Percentiles rank a stretch among this genome's conserved stretches.
Conservation (phyloP, 2,888 invertebrate species). For the Chaetogeoica ovagalla region DNA sequence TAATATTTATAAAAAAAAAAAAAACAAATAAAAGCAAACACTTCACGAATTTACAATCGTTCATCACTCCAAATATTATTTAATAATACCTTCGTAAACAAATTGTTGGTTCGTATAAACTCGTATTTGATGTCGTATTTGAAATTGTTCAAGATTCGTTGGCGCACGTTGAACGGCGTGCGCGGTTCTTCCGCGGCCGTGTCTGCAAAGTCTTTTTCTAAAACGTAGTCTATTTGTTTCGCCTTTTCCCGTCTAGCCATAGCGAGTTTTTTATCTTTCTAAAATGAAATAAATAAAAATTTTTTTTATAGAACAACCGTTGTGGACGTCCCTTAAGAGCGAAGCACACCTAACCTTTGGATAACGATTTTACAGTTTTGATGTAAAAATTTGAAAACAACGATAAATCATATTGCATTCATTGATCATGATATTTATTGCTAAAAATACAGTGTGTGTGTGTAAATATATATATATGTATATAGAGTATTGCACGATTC, state of each 20-base stretch:
- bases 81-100: conserved; percentile 14
- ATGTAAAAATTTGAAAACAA: too few relatives aligned
- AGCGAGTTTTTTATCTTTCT: conserved; percentile 40
- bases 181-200: neutral
- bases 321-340: neutral
- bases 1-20: neutral
- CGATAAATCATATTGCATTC: too few relatives aligned
- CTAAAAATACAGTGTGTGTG: too few relatives aligned
- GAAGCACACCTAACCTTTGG: too few relatives aligned
- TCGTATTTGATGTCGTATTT: neutral
- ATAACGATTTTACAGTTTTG: too few relatives aligned
- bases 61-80: neutral
- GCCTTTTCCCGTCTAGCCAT: conserved; percentile 8
- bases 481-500: too few relatives aligned
- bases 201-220: neutral
- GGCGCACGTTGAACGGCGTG: neutral
- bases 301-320: too few relatives aligned
- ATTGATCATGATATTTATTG: too few relatives aligned
- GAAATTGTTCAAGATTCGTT: conserved; percentile 15
- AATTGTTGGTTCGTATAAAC: conserved; percentile 10
- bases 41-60: too few relatives aligned
- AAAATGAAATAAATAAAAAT: neutral
- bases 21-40: too few relatives aligned
- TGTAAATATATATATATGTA: too few relatives aligned
- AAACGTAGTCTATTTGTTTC: neutral